These are phyloP conservation scores for Elegia similella DNA, from an alignment of 2,888 invertebrate genomes.

Conservation along the genomic window DNA sequence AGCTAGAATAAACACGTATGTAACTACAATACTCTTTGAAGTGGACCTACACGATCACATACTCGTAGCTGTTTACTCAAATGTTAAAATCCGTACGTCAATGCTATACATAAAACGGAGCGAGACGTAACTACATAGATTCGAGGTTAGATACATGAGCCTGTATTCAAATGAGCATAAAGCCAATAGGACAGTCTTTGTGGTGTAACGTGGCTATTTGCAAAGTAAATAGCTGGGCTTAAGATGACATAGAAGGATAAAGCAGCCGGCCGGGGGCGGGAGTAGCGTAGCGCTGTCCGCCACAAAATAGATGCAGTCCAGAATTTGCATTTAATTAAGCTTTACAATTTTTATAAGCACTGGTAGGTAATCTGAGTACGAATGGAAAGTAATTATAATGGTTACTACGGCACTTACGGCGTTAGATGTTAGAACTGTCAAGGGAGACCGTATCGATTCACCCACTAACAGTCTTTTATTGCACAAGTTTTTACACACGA, in stretches of 20 bases:
- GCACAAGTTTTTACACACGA: too few relatives aligned
- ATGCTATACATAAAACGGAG: conserved; percentile 30
- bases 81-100: conserved; percentile 38
- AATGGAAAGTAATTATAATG: too few relatives aligned
- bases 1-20: conserved; percentile 22
- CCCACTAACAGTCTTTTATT: too few relatives aligned
- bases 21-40: conserved; percentile 10
- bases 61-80: conserved; percentile 32
- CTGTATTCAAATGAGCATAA: conserved; percentile 2
- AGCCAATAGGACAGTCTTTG: conserved; percentile 8
- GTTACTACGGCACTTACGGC: too few relatives aligned
- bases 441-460: too few relatives aligned
- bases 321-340: too few relatives aligned
- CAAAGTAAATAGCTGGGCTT: conserved; percentile 25
- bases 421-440: too few relatives aligned
- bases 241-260: conserved; percentile 42
- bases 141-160: neutral
- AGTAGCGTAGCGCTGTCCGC: conserved; percentile 7
- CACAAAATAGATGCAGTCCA: neutral
- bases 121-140: neutral
- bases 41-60: neutral
- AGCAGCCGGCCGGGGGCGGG: conserved; percentile 23
- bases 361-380: neutral
- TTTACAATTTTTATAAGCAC: too few relatives aligned
- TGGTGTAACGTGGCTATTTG: conserved; percentile 22